Evolutionary conservation across 2,797 vertebrate species (phyloP).

Genomic region (Hippocampus kuda): DNA sequence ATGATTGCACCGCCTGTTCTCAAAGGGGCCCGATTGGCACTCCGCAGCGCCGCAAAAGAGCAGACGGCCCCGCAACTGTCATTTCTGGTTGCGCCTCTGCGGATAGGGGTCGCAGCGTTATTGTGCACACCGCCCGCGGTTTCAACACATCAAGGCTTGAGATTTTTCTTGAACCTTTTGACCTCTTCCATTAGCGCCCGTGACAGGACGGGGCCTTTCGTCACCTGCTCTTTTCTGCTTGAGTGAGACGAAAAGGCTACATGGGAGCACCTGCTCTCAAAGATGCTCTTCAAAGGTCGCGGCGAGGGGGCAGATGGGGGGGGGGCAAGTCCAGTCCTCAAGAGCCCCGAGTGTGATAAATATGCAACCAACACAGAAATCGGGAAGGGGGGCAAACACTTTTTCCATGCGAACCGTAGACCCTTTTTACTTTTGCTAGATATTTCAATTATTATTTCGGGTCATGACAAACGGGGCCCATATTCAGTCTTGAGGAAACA

Average conservation of each 20-base stretch:
- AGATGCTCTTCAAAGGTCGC: neutral
- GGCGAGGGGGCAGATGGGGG: too few species aligned
- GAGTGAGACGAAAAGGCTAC: neutral
- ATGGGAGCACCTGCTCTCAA: neutral
- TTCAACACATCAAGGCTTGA: constrained; percentile 2
- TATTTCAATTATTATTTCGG: too few species aligned
- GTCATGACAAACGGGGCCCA: too few species aligned
- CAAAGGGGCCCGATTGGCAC: neutral
- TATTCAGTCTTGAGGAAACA: too few species aligned
- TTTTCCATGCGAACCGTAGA: too few species aligned
- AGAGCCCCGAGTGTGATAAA: too few species aligned
- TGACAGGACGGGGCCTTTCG: neutral
- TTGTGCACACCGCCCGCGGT: neutral
- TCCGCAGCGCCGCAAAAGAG: neutral
- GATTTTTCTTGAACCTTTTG: constrained; percentile 4
- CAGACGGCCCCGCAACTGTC: neutral
- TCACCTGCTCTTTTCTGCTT: constrained; percentile 3
- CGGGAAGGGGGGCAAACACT: too few species aligned
- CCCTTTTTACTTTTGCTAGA: too few species aligned
- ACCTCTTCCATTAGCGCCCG: neutral
- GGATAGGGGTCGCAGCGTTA: neutral
- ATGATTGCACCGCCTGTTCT: neutral
- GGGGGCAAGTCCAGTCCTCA: too few species aligned
- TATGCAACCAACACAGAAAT: too few species aligned
- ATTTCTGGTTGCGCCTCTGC: neutral